Evolutionary conservation across 2,888 invertebrate genomes (phyloP), one percentile per base, ranked within the genome.

Genomic region (Ophion costatus): DNA sequence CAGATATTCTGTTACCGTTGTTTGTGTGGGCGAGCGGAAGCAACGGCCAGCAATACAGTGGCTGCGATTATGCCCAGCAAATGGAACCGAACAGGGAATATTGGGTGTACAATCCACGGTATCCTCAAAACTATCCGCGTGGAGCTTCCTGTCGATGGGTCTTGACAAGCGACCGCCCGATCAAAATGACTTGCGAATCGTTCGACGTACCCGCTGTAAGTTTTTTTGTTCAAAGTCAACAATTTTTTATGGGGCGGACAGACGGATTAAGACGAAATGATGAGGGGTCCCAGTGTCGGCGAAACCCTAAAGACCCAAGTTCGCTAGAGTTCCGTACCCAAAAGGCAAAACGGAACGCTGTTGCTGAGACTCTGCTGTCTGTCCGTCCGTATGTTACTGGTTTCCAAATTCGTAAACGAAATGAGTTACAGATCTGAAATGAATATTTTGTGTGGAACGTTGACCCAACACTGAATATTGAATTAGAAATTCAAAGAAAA

Each of bases 91-190:
- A 94, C 0, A 80, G 73, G 1, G 89, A 90, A 0, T 95, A 95
- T 88, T 94, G 94, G 80, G 91, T 96, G 11, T 93, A 92, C 87
- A 96, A 94, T 84, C 61, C 29, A 93, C 93, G 0, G 91, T 96
- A 95, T 89, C 95, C 95, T 0, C 38, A 88, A 0, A 88, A 88
- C 45, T 96, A 95, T 88, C 0, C 63, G 0, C 88, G 91, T 0
- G 92, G 92, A 0, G 88, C 89, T 0, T 88, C 90, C 1, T 96
- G 96, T 86, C 92, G 94, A 14, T 96, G 96, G 96, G 94, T 94
- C 0, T 94, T 95, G 69, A 94, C 91, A 74, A 95, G 95, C 82
- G 90, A 94, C 2, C 79, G 87, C 10, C 87, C 87, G 0, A 56
- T 93, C 3, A 84, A 85, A 38, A 70, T 96, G 14, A 91, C 93